Evolutionary conservation across 2,888 invertebrate species (phyloP).

Genomic region (Ceratothoa steindachneri): DNA sequence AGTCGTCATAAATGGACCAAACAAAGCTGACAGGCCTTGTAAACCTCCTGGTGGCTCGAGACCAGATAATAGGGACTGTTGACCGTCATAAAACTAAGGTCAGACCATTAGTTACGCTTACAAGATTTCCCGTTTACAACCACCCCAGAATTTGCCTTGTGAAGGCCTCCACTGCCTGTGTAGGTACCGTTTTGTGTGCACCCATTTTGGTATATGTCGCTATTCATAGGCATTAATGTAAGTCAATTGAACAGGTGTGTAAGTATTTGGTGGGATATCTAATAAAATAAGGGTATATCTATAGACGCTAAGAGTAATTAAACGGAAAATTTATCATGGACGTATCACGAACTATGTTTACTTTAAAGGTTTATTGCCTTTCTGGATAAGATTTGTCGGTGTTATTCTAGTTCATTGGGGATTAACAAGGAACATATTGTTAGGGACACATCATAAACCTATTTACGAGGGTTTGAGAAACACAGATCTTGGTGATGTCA

Average conservation of each 20-base stretch:
- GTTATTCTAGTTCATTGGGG: not conserved
- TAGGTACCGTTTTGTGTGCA: no score
- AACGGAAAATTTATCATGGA: not conserved
- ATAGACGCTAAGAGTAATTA: not conserved
- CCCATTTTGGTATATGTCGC: no score
- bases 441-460: not conserved
- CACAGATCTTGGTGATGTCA: no score
- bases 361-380: not conserved
- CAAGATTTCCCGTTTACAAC: not conserved
- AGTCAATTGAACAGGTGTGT: not conserved
- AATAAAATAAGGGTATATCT: no score
- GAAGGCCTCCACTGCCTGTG: no score
- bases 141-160: not conserved
- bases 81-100: constrained; percentile 10
- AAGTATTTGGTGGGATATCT: not conserved
- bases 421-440: not conserved
- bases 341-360: not conserved
- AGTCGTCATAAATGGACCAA: constrained; percentile 4
- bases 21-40: not conserved
- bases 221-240: no score
- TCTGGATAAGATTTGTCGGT: not conserved
- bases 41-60: constrained; percentile 6
- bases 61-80: constrained; percentile 7
- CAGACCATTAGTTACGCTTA: constrained; percentile 6
- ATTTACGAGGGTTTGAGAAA: no score